Conservation (phyloP, 2,113 vertebrate genomes). For the Ranitomeya imitator region DNA sequence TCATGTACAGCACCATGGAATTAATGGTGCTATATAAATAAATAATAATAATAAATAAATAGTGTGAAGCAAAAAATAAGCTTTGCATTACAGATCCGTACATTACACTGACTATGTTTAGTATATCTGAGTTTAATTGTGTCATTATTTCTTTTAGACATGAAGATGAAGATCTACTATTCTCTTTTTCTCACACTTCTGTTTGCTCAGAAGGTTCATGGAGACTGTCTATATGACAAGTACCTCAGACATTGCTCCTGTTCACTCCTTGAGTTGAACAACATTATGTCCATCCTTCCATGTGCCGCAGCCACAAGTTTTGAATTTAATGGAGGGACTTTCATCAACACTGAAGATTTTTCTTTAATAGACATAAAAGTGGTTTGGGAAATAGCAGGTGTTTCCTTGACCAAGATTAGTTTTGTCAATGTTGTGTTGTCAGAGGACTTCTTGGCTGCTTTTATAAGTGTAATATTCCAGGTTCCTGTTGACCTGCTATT, state of each 20-base stretch:
- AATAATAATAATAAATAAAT: no score
- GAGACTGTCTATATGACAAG: slow-evolving; percentile 60
- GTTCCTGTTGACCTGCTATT: slow-evolving; percentile 65
- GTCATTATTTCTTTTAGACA: not conserved
- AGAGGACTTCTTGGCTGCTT: slow-evolving; percentile 58
- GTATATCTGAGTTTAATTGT: not conserved
- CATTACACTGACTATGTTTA: not conserved
- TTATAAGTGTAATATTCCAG: slow-evolving; percentile 64
- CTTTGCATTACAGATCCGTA: not conserved
- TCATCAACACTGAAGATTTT: slow-evolving; percentile 59
- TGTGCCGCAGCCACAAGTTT: slow-evolving; percentile 64
- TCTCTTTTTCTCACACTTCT: slow-evolving; percentile 53
- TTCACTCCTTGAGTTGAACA: slow-evolving; percentile 63
- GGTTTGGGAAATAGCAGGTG: not conserved
- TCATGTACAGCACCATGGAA: no score
- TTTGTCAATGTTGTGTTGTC: slow-evolving; percentile 65
- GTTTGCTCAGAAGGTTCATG: slow-evolving; percentile 57
- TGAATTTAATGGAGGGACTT: slow-evolving; percentile 67
- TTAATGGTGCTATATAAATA: no score
- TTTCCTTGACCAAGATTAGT: slow-evolving; percentile 62
- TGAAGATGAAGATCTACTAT: not conserved
- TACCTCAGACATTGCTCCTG: slow-evolving; percentile 65
- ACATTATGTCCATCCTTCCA: not conserved
- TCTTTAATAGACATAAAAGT: accelerated
- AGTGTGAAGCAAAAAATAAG: no score